These are phyloP conservation scores for Philereme transversata DNA, from an alignment of 2,888 invertebrate species.

Conservation along the genomic window DNA sequence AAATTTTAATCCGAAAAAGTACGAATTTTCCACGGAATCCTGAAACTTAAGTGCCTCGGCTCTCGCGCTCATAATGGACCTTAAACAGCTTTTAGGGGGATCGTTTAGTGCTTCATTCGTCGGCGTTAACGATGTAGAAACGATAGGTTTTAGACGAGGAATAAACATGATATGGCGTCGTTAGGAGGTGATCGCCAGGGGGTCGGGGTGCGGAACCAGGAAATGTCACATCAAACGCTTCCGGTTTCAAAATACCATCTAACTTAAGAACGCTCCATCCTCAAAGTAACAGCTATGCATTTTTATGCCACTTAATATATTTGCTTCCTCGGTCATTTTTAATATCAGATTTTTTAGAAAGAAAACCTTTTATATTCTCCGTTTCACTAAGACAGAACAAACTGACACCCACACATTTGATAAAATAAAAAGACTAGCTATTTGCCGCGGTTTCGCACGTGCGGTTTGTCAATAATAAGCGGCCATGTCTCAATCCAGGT, in stretches of 20 bases:
- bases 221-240: conserved; percentile 19
- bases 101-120: conserved; percentile 64
- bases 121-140: conserved; percentile 70
- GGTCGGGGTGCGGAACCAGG: conserved; percentile 16
- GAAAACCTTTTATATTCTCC: no score
- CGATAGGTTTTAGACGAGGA: conserved; percentile 63
- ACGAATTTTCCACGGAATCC: conserved; percentile 42
- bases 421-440: no score
- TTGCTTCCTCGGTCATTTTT: no score
- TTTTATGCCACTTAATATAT: background rate
- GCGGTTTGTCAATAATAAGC: no score
- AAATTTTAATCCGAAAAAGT: conserved; percentile 71
- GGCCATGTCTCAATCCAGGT: no score
- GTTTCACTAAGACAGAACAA: no score
- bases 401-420: no score
- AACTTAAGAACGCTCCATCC: background rate
- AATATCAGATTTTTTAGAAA: no score
- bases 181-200: conserved; percentile 45
- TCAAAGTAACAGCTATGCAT: conserved; percentile 1
- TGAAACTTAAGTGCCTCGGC: conserved; percentile 59
- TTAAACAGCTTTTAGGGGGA: conserved; percentile 65
- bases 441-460: no score
- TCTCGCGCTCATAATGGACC: conserved; percentile 64
- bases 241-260: conserved; percentile 19
- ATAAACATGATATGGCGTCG: conserved; percentile 62